Evolutionary conservation across 2,888 invertebrate species (phyloP), one percentile per base, ranked within the genome.

Genomic region (Patella pellucida): DNA sequence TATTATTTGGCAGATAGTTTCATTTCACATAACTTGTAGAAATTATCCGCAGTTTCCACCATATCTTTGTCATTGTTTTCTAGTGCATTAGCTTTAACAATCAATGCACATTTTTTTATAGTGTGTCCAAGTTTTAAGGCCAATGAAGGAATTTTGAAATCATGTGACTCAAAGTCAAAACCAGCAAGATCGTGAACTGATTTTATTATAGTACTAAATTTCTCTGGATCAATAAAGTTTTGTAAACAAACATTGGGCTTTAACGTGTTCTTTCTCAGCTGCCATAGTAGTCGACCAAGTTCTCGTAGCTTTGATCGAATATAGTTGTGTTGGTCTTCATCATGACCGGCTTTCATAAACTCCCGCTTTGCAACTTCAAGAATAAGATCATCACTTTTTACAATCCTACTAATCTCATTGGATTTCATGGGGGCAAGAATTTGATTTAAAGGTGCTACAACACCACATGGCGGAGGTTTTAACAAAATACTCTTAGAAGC

Each of bases 11-110:
- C 62, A 62, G 1, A 62, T 5, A n/a, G n/a, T 62, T 62, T 62
- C 15, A 62, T 62, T 62, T 62, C 56, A 16, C 56, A 62, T 14
- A 62, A 15, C n/a, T 62, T 62, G 56, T 19, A 19, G 19, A 62
- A 62, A 62, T 62, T 62, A 11, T 62, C 56, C 1, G 15, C 16
- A 15, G 2, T 19, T 9, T 62, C 56, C 2, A 19, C 16, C 15
- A 15, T 15, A 54, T 16, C n/a, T 54, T n/a, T 54, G n/a, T 54
- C 54, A 54, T n/a, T n/a, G 3, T n/a, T 16, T 54, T 16, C n/a
- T 54, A 54, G n/a, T 16, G 54, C 54, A 54, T 54, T 54, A 54
- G 54, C 54, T n/a, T 54, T 54, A 54, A 54, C 54, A 16, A 62
- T 62, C 16, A 62, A 19, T 9, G 56, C 56, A 62, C 56, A 62